Base-by-base conservation (phyloP, 1,140 invertebrate species). In the Lethrus apterus region DNA sequence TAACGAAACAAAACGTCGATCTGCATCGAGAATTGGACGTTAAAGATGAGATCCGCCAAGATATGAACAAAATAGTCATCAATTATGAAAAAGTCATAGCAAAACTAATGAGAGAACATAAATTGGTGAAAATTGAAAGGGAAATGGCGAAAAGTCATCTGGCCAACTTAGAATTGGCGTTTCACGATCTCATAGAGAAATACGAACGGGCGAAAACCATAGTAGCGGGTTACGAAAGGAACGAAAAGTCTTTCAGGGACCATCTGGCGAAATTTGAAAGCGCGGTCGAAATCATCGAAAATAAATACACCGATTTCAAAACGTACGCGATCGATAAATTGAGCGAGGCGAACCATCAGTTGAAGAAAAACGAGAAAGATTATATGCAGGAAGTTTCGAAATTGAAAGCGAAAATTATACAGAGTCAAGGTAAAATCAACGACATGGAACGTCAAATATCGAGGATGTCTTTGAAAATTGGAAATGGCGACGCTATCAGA, bases 181-280 rank as follows among this genome's bases (percentile, higher is more conserved):
- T 56, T 46, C 35, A 54, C 11, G 57, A 62, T 32, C 33, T 64
- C 0, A 13, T 62, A 7, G 44, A 49, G 26, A 63, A 63, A 44
- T 64, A 59, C 31, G 54, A 62, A 19, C 51, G 55, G 20, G 52
- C 60, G 4, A 63, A 58, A 46, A n/a, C 31, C 10, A 43, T 60
- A 4, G 50, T 64, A 14, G 19, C 45, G n/a, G 51, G 52, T 5
- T 58, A 54, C 19, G 52, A 58, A 24, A 36, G 55, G 11, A 58
- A 62, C 34, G 55, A 65, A 33, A 35, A 48, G 2, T 24, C 48
- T 3, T 48, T 62, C 10, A 43, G 54, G n/a, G 40, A 44, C 4
- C 50, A 63, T 44, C 19, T 64, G 1, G 23, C 21, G 10, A 52
- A 60, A 33, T 58, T 60, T 34, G 53, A 59, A 30, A 32, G 48